Evolutionary conservation across 2,888 invertebrate genomes (phyloP).

Genomic region (Phyto melanocephala): DNA sequence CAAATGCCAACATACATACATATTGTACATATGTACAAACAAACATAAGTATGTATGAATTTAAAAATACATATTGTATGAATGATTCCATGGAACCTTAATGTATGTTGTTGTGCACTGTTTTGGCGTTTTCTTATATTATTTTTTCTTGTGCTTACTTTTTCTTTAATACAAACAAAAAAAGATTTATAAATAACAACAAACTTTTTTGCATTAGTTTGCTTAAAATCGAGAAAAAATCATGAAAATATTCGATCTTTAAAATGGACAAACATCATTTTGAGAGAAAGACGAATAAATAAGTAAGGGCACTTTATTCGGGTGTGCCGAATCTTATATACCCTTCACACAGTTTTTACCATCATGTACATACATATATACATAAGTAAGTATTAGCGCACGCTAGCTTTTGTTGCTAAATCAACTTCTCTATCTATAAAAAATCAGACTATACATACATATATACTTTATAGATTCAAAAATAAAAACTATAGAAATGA

Average conservation of each 20-base stretch:
- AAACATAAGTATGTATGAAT: no score
- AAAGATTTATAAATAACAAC: conserved; percentile 7
- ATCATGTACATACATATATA: no score
- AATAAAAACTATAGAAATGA: no score
- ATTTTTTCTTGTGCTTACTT: not conserved
- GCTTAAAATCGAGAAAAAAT: not conserved
- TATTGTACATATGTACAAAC: no score
- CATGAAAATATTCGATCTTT: not conserved
- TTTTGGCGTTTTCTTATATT: not conserved
- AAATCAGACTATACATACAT: no score
- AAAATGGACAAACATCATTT: conserved; percentile 37
- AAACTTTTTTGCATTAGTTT: conserved; percentile 3
- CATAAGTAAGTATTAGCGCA: no score
- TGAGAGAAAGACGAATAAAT: conserved; percentile 15
- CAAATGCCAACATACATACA: not conserved
- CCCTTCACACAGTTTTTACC: no score
- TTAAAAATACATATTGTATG: conserved; percentile 9
- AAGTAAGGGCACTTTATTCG: conserved; percentile 1
- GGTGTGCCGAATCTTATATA: no score
- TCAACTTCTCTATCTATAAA: no score
- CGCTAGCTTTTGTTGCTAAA: no score
- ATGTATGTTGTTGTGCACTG: conserved; percentile 19
- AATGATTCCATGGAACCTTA: conserved; percentile 34
- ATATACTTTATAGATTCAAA: no score
- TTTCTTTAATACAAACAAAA: conserved; percentile 26